Base-by-base conservation (phyloP, 2,113 vertebrate genomes). In the Aspidoscelis tigris region DNA sequence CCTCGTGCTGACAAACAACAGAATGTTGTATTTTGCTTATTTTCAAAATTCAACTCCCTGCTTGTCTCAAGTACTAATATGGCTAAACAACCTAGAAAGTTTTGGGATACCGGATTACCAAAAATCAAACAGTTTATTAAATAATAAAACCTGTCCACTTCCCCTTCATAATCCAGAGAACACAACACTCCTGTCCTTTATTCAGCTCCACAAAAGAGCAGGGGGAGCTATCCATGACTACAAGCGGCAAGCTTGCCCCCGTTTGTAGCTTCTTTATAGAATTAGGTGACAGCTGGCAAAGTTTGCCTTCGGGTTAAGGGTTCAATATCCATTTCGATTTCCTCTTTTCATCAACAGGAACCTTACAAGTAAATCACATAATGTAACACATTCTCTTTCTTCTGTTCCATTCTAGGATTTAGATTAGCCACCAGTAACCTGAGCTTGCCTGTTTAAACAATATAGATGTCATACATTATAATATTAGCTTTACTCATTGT, bases 381-480 rank as follows among this genome's bases (percentile, higher is more conserved):
- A 93, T 90, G 76, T 89, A 93, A 89, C 78, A 87, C 86, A 87
- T 87, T 93, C 90, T 87, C 70, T 88, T 87, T 94, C 88, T 93
- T 91, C 80, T 90, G n/a, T 53, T 85, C 74, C 78, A 80, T 83
- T 87, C 92, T 80, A 89, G 80, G 91, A 90, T 92, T 92, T 88
- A 89, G 53, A 91, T 93, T 91, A 90, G 80, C 87, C 91, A 74
- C 88, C 81, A 93, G 93, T 90, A 93, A 92, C 76, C 83, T 68
- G 80, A 91, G 85, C 87, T 80, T 82, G 24, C 55, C 26, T 92
- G 71, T 85, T 93, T 93, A 92, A 93, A 92, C 87, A 93, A 93
- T 92, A 92, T 90, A 91, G 83, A 89, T 91, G 87, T 90, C 84
- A 90, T 84, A 83, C 85, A 92, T 92, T 92, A 93, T 90, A 93